Evolutionary conservation across 2,888 invertebrate genomes (phyloP), one percentile per base, ranked within the genome.

Genomic region (Panzeria rudis): DNA sequence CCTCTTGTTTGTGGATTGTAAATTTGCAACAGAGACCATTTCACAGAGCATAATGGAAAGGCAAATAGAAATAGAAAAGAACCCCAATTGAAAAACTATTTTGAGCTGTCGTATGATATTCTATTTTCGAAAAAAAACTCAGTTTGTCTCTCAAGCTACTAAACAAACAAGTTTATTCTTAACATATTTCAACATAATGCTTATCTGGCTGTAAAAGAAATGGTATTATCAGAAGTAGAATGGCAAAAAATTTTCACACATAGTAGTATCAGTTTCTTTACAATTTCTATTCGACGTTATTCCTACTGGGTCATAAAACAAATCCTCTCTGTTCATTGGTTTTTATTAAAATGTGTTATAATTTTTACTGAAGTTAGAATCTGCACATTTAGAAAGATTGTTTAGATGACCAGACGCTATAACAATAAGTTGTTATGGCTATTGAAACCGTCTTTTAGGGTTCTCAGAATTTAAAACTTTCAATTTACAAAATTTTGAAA

Each of bases 331-430:
- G 68, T 76, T 35, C n/a, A 23, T 54, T 52, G 62, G 61, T 29
- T 66, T 35, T 73, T 13, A 41, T 29, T 41, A 61, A 44, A 52
- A 66, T 62, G 68, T 69, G 35, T 73, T 75, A 54, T 81, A 81
- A 81, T 68, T 81, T 73, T 56, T 64, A 64, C 59, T 50, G 20
- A 82, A 71, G 71, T 59, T 66, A 68, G 29, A 72, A 77, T 15
- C 25, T 29, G 50, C 76, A 56, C 41, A 52, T 77, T 50, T 6
- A n/a, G 15, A 50, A 56, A 41, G 9, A 62, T 56, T 47, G 17
- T 41, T 52, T 15, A 54, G 68, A 61, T 61, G 73, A 52, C 66
- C 73, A 73, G 61, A 56, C 59, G 47, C 23, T 6, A 35, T 61
- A 38, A 20, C 13, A 29, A 44, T n/a, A n/a, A n/a, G n/a, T n/a